Evolutionary conservation across 2,113 vertebrate species (phyloP).

Genomic region (Camelus dromedarius): DNA sequence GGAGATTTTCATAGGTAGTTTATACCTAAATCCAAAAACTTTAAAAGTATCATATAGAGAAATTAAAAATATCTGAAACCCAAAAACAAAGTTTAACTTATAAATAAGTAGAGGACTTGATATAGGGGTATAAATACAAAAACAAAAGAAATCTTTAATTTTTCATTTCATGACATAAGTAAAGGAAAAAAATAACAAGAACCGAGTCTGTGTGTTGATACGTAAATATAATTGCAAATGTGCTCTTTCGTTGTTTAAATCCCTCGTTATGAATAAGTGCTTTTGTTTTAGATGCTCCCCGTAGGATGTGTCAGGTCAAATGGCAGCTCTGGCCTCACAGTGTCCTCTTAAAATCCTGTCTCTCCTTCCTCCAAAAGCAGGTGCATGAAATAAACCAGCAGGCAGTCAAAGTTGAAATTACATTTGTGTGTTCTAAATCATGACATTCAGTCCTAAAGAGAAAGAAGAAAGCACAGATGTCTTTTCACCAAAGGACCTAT

Average conservation of each 20-base stretch:
- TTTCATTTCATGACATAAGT: neutral
- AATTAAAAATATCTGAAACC: neutral
- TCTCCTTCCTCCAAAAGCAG: slow-evolving; percentile 69
- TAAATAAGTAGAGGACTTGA: neutral
- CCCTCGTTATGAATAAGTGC: slow-evolving; percentile 72
- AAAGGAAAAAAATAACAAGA: slow-evolving; percentile 25
- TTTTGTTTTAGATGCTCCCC: slow-evolving; percentile 73
- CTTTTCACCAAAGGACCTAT: slow-evolving; percentile 80
- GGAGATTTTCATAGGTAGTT: neutral
- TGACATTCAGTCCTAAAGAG: slow-evolving; percentile 73
- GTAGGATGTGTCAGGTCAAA: slow-evolving; percentile 72
- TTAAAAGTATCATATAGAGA: neutral
- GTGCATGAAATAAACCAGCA: slow-evolving; percentile 83
- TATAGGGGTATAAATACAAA: neutral
- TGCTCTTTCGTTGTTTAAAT: slow-evolving; percentile 60
- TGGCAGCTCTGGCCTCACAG: slow-evolving; percentile 68
- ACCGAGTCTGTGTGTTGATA: neutral
- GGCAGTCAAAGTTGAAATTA: slow-evolving; percentile 80
- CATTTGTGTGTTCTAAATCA: slow-evolving; percentile 82
- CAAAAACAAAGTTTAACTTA: slow-evolving; percentile 46
- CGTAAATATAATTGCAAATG: slow-evolving; percentile 65
- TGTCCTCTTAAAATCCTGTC: slow-evolving; percentile 70
- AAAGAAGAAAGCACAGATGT: slow-evolving; percentile 82
- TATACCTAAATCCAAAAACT: neutral
- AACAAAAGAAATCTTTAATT: neutral